Evolutionary conservation across 2,797 vertebrate genomes (phyloP), one percentile per base, ranked within the genome.

Genomic region (Manis crassicaudata): DNA sequence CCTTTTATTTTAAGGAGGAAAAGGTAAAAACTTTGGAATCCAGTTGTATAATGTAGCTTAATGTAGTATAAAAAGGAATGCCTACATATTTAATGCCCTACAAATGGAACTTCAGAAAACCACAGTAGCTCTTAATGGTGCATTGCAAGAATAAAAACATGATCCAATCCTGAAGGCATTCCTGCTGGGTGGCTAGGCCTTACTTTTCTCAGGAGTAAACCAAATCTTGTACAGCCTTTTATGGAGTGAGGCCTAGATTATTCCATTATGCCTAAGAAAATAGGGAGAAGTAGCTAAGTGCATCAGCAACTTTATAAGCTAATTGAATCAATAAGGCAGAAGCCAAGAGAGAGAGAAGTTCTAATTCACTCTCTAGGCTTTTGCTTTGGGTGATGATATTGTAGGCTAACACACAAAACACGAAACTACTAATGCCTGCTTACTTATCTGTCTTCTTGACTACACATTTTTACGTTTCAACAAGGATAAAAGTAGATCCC

Each of bases 41-140:
- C 40, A 65, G 79, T 88, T 84, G 67, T 81, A 58, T 84, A 96
- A 91, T 79, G 62, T 65, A 83, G 63, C 43, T 56, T 67, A 88
- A 67, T 86, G 90, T 14, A 25, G 65, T 76, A 88, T 89, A 82
- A 73, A 95, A 84, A 72, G 72, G 88, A 97, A 95, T 83, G 92
- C 75, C 56, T 80, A 43, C 77, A 40, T 94, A 85, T 96, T 96
- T 95, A 95, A 84, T 93, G 88, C 90, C 52, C 43, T 83, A 50
- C 88, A 95, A 91, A 96, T 89, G 96, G 88, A 96, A 95, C 94
- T 84, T 96, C 86, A 94, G 90, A 95, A 97, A 97, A 92, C 97
- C 85, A 92, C 97, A 90, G 96, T 92, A 93, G 96, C 95, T 96
- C 89, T 95, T 97, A 95, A 96, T 92, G 89, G 75, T 96, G 89